phyloP scores from a whole-genome alignment of 2,888 invertebrate genomes.

The Caenorhabditis panamensis region DNA sequence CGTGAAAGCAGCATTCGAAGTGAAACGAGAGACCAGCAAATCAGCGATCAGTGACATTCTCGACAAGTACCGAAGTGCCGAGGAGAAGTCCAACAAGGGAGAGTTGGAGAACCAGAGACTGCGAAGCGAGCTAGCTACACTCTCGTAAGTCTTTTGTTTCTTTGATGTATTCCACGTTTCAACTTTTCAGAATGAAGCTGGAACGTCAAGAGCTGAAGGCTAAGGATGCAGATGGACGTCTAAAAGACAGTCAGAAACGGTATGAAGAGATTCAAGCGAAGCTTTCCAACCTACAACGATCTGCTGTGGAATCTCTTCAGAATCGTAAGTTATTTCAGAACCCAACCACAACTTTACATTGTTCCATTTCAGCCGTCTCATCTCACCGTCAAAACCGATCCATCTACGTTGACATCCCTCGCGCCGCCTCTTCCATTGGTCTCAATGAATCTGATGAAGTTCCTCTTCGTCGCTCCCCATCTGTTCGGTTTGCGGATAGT shows the following conservation, averaged over 20 bases:
- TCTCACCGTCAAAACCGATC: conserved; percentile 50
- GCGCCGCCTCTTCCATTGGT: conserved; percentile 39
- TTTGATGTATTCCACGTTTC: not conserved
- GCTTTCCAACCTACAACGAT: conserved; percentile 30
- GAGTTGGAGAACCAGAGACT: conserved; percentile 50
- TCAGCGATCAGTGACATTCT: conserved; percentile 55
- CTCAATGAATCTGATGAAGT: conserved; percentile 52
- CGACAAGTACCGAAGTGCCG: conserved; percentile 54
- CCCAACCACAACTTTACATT: not conserved
- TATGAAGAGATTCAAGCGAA: conserved; percentile 46
- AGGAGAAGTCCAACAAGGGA: conserved; percentile 52
- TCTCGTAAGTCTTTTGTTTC: conserved; percentile 21
- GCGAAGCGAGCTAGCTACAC: conserved; percentile 40
- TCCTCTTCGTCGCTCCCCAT: conserved; percentile 50
- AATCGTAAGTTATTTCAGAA: conserved; percentile 30
- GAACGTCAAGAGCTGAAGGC: conserved; percentile 59
- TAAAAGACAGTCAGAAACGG: conserved; percentile 38
- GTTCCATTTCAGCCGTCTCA: conserved; percentile 24
- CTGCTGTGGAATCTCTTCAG: conserved; percentile 56
- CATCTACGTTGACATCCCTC: conserved; percentile 58
- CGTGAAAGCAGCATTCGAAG: conserved; percentile 58
- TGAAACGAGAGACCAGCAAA: conserved; percentile 56
- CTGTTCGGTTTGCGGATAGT: conserved; percentile 46
- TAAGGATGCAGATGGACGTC: conserved; percentile 28
- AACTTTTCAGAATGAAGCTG: conserved; percentile 49